Evolutionary conservation across 2,113 vertebrate genomes (phyloP), one percentile per base, ranked within the genome.

Genomic region (Nymphicus hollandicus): DNA sequence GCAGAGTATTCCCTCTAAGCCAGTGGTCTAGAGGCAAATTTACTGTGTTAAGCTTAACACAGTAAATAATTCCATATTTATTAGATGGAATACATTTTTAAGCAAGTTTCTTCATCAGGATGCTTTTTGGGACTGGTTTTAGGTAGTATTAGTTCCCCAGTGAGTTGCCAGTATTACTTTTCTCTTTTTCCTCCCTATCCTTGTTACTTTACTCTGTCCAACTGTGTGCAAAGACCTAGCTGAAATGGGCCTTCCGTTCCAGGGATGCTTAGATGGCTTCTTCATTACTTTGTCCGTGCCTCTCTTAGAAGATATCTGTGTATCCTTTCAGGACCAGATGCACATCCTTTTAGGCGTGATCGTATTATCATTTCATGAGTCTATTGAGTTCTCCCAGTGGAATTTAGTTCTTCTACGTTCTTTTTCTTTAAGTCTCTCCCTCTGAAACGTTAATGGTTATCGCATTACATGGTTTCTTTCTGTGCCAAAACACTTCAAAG

Each of bases 401-500:
- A 55, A 33, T 76, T 87, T 68, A 63, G 31, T 73, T 52, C 27
- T 78, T 72, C 17, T 10, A 11, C 2, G 1, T 15, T 60, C 71
- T 28, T 47, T 74, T 33, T 17, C 7, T 50, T 28, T 28, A 37
- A 35, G 9, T 73, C 28, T 71, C 16, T 94, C 15, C 22, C 13
- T 89, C 44, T 74, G 64, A 74, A 78, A 68, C 22, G 29, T 58
- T 70, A 16, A 39, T 74, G 76, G 16, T 70, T 76, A 16, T 37
- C 29, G 25, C 39, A 89, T 70, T 28, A 58, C 77, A 39, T 66
- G 27, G 33, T 89, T 81, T 91, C 10, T 63, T 77, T 77, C n/a
- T 73, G 46, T 93, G 92, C 91, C 88, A 68, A 64, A 89, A 47
- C 23, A 55, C 35, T 93, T 88, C 14, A 85, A 83, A 90, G 31